Base-by-base conservation (phyloP, 2,113 vertebrate species). In the Lagopus leucura region DNA sequence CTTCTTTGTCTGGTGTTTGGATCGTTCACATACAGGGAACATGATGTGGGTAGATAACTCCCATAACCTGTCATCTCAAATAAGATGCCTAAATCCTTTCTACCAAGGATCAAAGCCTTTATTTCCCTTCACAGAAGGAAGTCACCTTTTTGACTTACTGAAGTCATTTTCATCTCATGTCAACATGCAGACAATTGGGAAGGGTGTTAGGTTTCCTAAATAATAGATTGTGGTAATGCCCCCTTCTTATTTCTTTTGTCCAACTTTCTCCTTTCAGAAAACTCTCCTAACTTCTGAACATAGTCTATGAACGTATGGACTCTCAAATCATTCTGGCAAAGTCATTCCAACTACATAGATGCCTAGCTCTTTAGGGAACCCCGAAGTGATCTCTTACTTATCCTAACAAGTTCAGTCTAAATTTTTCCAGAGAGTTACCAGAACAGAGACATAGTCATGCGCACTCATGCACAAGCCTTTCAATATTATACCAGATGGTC, bases 201-300 rank as follows among this genome's bases (percentile, higher is more conserved):
- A 72, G 58, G 69, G 4, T 4, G 20, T 66, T 14, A 27, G 1
- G 3, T 71, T 84, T 82, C 13, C 34, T 66, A 70, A 83, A 60
- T 32, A 45, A 47, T 25, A 48, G 34, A 47, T 54, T 58, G 7
- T 12, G 38, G 22, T 80, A 82, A 77, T 24, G 9, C 43, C 8
- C 10, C 6, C 6, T 69, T 65, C 1, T 9, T 3, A 4, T 5
- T 86, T 63, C 19, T 86, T 76, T 45, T 36, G 11, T 52, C 8
- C 24, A 57, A 4, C 14, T 0, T 9, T 6, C 21, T 57, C 0
- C 0, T 63, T 82, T 75, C 50, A 75, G n/a, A 30, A 79, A 67
- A 32, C 13, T n/a, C 20, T 61, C 47, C 47, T 38, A 7, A 24
- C 19, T 57, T 89, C 50, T 45, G 70, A n/a, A 81, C 70, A 48